phyloP scores from a whole-genome alignment of 1,140 invertebrate genomes.

The Olivierus martensii region DNA sequence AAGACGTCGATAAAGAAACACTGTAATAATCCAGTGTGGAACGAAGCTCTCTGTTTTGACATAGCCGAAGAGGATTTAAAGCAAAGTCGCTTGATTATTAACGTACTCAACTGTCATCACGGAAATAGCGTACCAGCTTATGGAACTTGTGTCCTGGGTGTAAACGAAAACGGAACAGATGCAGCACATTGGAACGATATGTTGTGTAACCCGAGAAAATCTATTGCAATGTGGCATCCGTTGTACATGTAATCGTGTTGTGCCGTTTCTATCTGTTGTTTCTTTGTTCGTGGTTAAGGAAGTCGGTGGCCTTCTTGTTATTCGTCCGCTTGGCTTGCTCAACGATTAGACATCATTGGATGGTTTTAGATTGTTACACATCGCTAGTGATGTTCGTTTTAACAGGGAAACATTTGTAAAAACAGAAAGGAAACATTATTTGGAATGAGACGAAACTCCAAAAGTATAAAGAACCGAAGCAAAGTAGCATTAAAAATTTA shows the following conservation, averaged over 20 bases:
- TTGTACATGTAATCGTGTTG: conserved; percentile 27
- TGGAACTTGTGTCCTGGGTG: conserved; percentile 53
- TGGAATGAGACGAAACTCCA: too few relatives aligned
- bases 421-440: too few relatives aligned
- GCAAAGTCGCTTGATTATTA: conserved; percentile 65
- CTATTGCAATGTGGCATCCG: conserved; percentile 69
- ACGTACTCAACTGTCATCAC: conserved; percentile 83
- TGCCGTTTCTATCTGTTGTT: too few relatives aligned
- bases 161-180: conserved; percentile 40
- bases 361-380: too few relatives aligned
- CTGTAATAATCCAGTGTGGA: conserved; percentile 42
- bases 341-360: too few relatives aligned
- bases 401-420: too few relatives aligned
- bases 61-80: conserved; percentile 53
- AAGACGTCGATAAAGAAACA: conserved; percentile 43
- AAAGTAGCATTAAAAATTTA: too few relatives aligned
- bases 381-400: too few relatives aligned
- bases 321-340: too few relatives aligned
- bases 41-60: conserved; percentile 45
- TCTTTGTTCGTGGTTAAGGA: too few relatives aligned
- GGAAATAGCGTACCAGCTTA: conserved; percentile 47
- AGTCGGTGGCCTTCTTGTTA: too few relatives aligned
- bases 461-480: too few relatives aligned
- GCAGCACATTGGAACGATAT: conserved; percentile 64
- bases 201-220: conserved; percentile 61